Conservation (phyloP, 2,797 vertebrate genomes). For the Heliangelus exortis region DNA sequence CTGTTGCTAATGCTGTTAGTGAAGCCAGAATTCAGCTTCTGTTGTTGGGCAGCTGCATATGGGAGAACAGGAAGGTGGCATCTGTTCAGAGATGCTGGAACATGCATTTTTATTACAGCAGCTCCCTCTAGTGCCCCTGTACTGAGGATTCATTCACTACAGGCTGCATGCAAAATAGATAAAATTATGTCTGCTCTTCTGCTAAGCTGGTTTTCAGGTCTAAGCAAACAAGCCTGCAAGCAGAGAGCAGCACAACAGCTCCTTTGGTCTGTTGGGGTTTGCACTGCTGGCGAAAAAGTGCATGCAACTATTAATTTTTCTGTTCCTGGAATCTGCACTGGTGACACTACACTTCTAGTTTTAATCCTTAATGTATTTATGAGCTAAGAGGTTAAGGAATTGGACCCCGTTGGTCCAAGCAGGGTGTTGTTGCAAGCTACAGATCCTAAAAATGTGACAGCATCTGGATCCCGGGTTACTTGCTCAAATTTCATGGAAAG, state of each 20-base stretch:
- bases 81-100: too few relatives aligned
- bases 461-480: background rate
- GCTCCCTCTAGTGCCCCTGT: slow-evolving; percentile 60
- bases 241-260: accelerated
- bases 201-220: accelerated
- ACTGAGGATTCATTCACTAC: background rate
- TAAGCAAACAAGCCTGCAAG: background rate
- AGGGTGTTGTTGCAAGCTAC: background rate
- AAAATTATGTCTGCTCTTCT: background rate
- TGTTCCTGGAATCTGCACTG: background rate
- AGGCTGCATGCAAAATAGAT: background rate
- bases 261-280: background rate
- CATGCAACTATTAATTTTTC: background rate
- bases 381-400: background rate
- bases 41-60: background rate
- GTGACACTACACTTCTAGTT: accelerated
- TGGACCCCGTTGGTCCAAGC: background rate
- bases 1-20: background rate
- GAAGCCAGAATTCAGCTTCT: background rate
- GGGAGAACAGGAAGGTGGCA: accelerated
- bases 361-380: background rate
- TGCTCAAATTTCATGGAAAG: background rate
- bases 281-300: background rate
- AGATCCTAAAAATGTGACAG: background rate
- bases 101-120: background rate